phyloP scores from a whole-genome alignment of 2,113 vertebrate genomes.

The Carassius auratus region DNA sequence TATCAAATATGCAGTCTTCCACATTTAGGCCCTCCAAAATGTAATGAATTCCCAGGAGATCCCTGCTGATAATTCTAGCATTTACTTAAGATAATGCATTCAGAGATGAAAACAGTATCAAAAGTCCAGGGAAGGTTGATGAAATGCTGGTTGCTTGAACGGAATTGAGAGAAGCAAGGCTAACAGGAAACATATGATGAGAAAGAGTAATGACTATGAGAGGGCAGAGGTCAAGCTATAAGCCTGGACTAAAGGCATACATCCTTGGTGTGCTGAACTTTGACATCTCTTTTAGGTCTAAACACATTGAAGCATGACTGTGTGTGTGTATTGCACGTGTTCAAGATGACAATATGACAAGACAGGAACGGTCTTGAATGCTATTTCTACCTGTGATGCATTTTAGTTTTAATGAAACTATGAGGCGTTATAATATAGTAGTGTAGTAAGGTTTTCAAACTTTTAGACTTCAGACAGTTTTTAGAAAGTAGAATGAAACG shows the following conservation, averaged over 20 bases:
- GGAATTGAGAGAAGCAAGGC: background rate
- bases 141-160: conserved; percentile 28
- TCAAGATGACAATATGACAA: background rate
- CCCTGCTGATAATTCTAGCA: conserved; percentile 24
- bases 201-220: conserved; percentile 32
- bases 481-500: no score
- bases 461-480: no score
- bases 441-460: background rate
- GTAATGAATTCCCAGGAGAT: background rate
- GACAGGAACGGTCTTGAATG: background rate
- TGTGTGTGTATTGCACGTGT: conserved; percentile 4
- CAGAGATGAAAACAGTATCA: background rate
- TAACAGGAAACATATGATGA: conserved; percentile 44
- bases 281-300: conserved; percentile 45
- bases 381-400: background rate
- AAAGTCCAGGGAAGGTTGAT: background rate
- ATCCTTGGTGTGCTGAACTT: conserved; percentile 46
- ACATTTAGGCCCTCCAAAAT: background rate
- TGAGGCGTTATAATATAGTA: background rate
- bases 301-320: conserved; percentile 27
- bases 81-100: conserved; percentile 25
- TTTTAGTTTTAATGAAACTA: background rate
- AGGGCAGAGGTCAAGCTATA: conserved; percentile 36
- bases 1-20: background rate
- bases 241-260: conserved; percentile 39